A percentile compares a stretch with the other conserved stretches of the same genome.
phyloP scores from a whole-genome alignment of 2,113 vertebrate species.

The Pseudorasbora parva region DNA sequence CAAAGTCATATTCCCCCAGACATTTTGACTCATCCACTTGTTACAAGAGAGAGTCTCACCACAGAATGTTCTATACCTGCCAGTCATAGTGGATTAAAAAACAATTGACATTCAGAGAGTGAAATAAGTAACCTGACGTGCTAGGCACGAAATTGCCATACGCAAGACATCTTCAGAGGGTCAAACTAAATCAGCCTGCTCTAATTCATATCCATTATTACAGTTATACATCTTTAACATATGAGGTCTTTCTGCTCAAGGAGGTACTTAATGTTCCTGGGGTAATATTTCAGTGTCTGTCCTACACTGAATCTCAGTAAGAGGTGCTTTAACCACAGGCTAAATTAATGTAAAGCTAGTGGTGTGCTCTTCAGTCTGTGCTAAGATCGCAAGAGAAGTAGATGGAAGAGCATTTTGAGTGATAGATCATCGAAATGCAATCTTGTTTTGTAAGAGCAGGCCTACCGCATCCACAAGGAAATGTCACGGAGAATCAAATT shows the following conservation, averaged over 20 bases:
- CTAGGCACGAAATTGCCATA: neutral
- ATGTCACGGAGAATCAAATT: slow-evolving; percentile 60
- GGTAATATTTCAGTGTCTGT: slow-evolving; percentile 19
- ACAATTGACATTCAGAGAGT: slow-evolving; percentile 15
- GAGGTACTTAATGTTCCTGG: slow-evolving; percentile 6
- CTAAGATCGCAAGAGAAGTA: slow-evolving; percentile 20
- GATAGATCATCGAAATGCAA: slow-evolving; percentile 73
- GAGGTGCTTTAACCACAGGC: slow-evolving; percentile 34
- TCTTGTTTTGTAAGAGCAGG: slow-evolving; percentile 64
- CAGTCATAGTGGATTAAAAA: neutral
- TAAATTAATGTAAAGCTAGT: slow-evolving; percentile 35
- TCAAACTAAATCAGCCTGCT: slow-evolving; percentile 18
- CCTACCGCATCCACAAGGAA: slow-evolving; percentile 29
- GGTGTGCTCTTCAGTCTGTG: neutral
- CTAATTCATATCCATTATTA: slow-evolving; percentile 9
- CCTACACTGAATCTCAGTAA: neutral
- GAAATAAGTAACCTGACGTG: neutral
- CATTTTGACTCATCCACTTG: slow-evolving; percentile 24
- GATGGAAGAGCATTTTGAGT: slow-evolving; percentile 66
- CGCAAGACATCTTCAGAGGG: neutral
- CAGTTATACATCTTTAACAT: slow-evolving; percentile 21
- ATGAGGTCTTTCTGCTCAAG: slow-evolving; percentile 22
- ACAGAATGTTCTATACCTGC: neutral
- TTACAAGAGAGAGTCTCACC: neutral
- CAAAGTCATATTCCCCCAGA: slow-evolving; percentile 15